A percentile compares a stretch with the other conserved stretches of the same genome.
Conservation (phyloP, 2,888 invertebrate species). For the Germaria angustata region DNA sequence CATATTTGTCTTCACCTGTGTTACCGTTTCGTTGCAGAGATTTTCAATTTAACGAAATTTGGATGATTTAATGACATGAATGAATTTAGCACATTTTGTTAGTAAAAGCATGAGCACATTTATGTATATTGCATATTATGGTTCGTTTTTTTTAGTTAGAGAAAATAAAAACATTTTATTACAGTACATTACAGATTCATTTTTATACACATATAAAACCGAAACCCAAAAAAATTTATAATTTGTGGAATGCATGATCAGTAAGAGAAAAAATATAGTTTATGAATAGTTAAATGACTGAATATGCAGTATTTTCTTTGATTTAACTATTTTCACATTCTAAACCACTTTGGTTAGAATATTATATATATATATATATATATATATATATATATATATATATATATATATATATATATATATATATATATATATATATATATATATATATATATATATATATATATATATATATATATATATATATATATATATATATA, state of each 20-base stretch:
- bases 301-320: constrained; percentile 18
- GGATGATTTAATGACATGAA: constrained; percentile 5
- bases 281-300: constrained; percentile 59
- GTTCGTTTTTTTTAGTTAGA: constrained; percentile 29
- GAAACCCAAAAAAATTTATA: constrained; percentile 64
- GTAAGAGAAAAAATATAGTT: constrained; percentile 54
- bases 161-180: constrained; percentile 26
- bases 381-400: background rate
- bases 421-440: background rate
- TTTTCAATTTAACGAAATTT: background rate
- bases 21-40: background rate
- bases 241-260: constrained; percentile 64
- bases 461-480: background rate
- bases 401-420: background rate
- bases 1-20: constrained; percentile 31
- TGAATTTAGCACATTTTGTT: constrained; percentile 27
- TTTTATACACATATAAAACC: constrained; percentile 42
- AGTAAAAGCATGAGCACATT: constrained; percentile 38
- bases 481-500: background rate
- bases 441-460: background rate
- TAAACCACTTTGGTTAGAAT: background rate
- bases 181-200: constrained; percentile 20
- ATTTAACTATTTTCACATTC: constrained; percentile 8
- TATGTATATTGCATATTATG: background rate
- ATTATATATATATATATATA: background rate